These are phyloP conservation scores for Sabatieria punctata DNA, from an alignment of 2,888 invertebrate genomes.

Conservation along the genomic window DNA sequence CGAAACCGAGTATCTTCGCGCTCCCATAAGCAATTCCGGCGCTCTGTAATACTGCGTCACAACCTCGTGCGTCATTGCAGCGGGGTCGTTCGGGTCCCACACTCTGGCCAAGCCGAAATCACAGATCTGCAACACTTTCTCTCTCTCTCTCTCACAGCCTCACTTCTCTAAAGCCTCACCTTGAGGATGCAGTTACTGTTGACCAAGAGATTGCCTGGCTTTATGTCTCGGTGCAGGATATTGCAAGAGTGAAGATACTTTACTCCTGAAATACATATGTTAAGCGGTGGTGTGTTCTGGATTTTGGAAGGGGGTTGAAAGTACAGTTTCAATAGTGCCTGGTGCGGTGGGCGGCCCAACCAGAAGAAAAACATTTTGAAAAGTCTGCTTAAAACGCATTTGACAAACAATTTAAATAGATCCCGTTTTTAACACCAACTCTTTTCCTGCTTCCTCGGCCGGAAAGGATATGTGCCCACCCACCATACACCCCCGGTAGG, in stretches of 20 bases:
- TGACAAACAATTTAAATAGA: no score
- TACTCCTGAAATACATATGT: slow-evolving; percentile 50
- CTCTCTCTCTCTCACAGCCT: no score
- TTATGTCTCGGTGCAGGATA: slow-evolving; percentile 94
- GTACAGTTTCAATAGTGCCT: neutral
- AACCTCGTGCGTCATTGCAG: slow-evolving; percentile 98
- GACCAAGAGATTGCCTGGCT: slow-evolving; percentile 93
- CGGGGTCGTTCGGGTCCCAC: slow-evolving; percentile 77
- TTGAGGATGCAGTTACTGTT: slow-evolving; percentile 98
- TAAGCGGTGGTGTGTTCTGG: no score
- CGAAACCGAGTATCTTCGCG: slow-evolving; percentile 77
- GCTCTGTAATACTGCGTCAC: slow-evolving; percentile 99
- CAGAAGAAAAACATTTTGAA: no score
- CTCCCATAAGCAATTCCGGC: slow-evolving; percentile 97
- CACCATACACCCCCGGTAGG: no score
- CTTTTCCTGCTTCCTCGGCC: no score
- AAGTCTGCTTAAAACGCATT: no score
- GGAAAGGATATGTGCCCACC: no score
- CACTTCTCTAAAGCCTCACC: no score
- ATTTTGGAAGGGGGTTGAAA: neutral
- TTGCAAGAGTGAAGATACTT: slow-evolving; percentile 97
- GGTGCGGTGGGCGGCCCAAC: neutral
- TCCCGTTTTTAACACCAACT: no score
- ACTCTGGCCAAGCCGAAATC: slow-evolving; percentile 97
- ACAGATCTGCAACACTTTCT: slow-evolving; percentile 56